Evolutionary conservation across 2,113 vertebrate genomes (phyloP), one percentile per base, ranked within the genome.

Genomic region (Tichodroma muraria): DNA sequence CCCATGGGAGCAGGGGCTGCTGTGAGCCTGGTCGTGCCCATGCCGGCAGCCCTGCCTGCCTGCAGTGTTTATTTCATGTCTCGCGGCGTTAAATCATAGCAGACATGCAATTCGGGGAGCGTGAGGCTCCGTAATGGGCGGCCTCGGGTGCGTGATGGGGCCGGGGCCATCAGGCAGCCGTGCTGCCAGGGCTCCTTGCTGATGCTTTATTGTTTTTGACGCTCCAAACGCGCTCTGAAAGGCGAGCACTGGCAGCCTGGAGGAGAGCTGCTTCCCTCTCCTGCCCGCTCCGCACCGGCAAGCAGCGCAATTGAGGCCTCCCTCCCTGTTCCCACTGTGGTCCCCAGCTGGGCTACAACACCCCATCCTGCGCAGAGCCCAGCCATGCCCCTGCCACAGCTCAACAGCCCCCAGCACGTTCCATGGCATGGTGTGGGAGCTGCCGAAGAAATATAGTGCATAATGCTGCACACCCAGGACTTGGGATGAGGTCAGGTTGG

Each of bases 191-290:
- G 85, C 93, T 94, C 68, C 92, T 65, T 23, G 14, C 30, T 9
- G 37, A 93, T 45, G 73, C 78, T 94, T 93, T 80, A 96, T 93
- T 94, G 93, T 73, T 96, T 96, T 38, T 95, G 95, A 97, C 80
- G 83, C 94, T 91, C 77, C 22, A 14, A 47, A 81, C 5, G 6
- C 57, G 4, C 75, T 81, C 64, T 52, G 95, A 86, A 86, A 89
- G 89, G 76, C 3, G 72, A 94, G 72, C 47, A 24, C 66, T n/a
- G 65, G 79, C 70, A 76, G 90, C 63, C 47, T 5, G 5, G 11
- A n/a, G 88, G 31, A 54, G 50, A 69, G 57, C 66, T n/a, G 61
- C 66, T 68, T 75, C 66, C 25, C 38, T 50, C 79, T 47, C 31
- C 88, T 11, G 24, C 40, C 40, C 2, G 5, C 70, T 69, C 54